A percentile compares a stretch with the other conserved stretches of the same genome.
These are phyloP conservation scores for Megamerina dolium DNA, from an alignment of 2,888 invertebrate genomes.

Conservation along the genomic window DNA sequence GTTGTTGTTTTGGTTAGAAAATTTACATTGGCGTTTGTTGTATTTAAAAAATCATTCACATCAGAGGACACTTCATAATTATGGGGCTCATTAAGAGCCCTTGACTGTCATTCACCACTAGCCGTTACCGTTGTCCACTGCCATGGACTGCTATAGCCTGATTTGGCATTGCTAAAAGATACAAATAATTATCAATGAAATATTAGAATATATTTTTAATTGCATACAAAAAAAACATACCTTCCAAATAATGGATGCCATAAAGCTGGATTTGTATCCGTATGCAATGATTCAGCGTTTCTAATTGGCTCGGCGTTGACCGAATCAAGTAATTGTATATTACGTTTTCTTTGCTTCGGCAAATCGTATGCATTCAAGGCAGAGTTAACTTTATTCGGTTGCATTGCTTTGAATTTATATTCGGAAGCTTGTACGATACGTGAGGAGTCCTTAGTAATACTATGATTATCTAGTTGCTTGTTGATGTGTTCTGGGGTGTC, in stretches of 20 bases:
- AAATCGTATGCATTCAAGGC: slow-evolving; percentile 4
- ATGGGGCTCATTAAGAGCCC: slow-evolving; percentile 48
- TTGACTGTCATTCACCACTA: slow-evolving; percentile 56
- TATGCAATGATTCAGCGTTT: slow-evolving; percentile 53
- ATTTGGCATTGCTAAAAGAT: slow-evolving; percentile 39
- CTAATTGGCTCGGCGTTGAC: slow-evolving; percentile 44
- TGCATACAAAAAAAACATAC: slow-evolving; percentile 53
- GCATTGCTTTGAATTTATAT: background rate
- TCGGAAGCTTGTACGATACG: no score
- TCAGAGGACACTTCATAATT: slow-evolving; percentile 19
- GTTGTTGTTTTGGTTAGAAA: slow-evolving; percentile 12
- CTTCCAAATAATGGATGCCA: slow-evolving; percentile 85
- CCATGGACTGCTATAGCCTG: slow-evolving; percentile 53
- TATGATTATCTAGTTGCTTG: background rate
- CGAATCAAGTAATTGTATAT: slow-evolving; percentile 31
- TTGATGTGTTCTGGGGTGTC: no score
- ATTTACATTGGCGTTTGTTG: slow-evolving; percentile 21
- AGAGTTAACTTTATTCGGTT: slow-evolving; percentile 1
- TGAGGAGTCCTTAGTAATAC: background rate
- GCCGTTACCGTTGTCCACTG: slow-evolving; percentile 57
- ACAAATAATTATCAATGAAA: slow-evolving; percentile 1
- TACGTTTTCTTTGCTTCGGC: slow-evolving; percentile 13
- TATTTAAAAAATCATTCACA: slow-evolving; percentile 18
- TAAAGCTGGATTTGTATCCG: slow-evolving; percentile 61
- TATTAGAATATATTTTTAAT: background rate